Evolutionary conservation across 2,797 vertebrate genomes (phyloP).

Genomic region (Nothura maculosa): DNA sequence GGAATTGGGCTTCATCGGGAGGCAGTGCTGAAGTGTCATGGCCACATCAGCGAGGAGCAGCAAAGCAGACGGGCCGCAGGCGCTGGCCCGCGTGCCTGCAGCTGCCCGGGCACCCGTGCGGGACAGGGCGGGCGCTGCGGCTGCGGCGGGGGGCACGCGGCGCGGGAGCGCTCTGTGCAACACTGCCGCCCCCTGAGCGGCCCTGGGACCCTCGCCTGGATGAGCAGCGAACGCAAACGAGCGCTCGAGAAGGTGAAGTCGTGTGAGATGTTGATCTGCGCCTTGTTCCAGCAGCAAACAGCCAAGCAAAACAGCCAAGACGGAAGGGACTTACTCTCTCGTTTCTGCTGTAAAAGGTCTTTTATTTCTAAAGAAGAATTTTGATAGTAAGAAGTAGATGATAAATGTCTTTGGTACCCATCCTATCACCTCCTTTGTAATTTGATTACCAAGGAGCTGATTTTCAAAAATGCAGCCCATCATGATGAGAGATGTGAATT

Average conservation of each 20-base stretch:
- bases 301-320: neutral
- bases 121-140: neutral
- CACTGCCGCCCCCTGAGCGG: neutral
- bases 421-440: neutral
- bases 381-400: neutral
- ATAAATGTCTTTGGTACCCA: neutral
- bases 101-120: neutral
- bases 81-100: neutral
- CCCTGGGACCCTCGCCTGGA: neutral
- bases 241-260: neutral
- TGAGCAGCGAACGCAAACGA: neutral
- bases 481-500: neutral
- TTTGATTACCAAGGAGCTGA: neutral
- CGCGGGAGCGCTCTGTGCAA: neutral
- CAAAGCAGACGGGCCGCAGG: neutral
- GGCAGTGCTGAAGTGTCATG: neutral
- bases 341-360: neutral
- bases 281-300: conserved; percentile 1
- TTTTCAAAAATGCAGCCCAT: neutral
- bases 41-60: conserved; percentile 8
- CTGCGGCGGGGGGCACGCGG: too few relatives aligned
- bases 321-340: neutral
- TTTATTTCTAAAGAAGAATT: neutral
- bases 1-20: neutral
- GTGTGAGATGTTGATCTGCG: conserved; percentile 1